phyloP scores from a whole-genome alignment of 2,113 vertebrate genomes.

The Limanda limanda region DNA sequence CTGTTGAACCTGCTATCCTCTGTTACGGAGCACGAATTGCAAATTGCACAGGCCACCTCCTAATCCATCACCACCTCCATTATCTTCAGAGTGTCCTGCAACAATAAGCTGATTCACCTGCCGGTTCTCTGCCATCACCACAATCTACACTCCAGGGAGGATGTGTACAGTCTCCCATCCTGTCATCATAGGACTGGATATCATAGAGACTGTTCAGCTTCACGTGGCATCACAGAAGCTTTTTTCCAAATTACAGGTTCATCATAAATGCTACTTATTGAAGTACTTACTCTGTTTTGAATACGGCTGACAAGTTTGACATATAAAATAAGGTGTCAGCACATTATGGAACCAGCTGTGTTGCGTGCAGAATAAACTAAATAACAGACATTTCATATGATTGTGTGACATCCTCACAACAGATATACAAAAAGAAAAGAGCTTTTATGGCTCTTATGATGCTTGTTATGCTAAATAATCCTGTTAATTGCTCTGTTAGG shows the following conservation, averaged over 20 bases:
- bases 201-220: not conserved
- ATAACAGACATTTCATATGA: not conserved
- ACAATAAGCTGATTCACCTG: slow-evolving; percentile 39
- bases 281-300: not conserved
- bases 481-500: too few species aligned
- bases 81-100: slow-evolving; percentile 25
- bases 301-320: not conserved
- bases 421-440: too few species aligned
- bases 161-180: not conserved
- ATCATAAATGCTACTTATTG: not conserved
- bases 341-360: not conserved
- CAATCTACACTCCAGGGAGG: not conserved
- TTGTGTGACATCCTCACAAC: too few species aligned
- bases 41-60: slow-evolving; percentile 14
- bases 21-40: slow-evolving; percentile 17
- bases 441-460: too few species aligned
- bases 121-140: not conserved
- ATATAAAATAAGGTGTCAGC: not conserved
- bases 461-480: too few species aligned
- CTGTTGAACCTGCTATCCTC: slow-evolving; percentile 30
- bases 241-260: not conserved
- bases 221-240: not conserved
- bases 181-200: not conserved
- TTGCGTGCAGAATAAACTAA: not conserved
- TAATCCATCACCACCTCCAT: slow-evolving; percentile 43